Percentiles rank a stretch among this genome's conserved stretches.
Evolutionary conservation across 2,888 invertebrate species (phyloP).

Genomic region (Troilus luridus): DNA sequence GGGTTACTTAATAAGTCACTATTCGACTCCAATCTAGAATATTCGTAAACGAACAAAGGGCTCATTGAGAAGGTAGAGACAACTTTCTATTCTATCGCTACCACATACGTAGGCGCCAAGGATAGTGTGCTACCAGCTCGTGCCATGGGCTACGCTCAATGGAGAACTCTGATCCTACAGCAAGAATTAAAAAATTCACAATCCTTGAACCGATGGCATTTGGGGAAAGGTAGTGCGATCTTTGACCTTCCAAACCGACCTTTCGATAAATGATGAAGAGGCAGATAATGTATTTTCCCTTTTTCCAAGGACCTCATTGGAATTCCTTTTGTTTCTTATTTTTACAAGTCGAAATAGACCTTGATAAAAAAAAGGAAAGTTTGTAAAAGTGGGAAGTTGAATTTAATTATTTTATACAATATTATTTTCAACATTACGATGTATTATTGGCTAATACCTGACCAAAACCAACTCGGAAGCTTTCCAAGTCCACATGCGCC

Average conservation of each 20-base stretch:
- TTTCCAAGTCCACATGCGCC: no score
- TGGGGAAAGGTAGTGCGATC: constrained; percentile 10
- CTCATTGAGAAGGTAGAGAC: background rate
- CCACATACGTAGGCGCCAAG: background rate
- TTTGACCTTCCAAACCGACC: background rate
- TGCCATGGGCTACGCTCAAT: background rate
- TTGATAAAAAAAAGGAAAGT: background rate
- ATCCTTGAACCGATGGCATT: constrained; percentile 37
- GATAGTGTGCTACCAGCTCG: background rate
- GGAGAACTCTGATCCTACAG: background rate
- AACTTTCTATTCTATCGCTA: background rate
- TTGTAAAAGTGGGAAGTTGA: no score
- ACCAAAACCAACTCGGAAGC: no score
- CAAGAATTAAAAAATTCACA: background rate
- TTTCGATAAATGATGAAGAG: constrained; percentile 24
- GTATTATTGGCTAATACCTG: no score
- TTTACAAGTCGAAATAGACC: background rate
- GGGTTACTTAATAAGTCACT: background rate
- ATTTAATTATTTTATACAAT: no score
- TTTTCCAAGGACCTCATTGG: background rate
- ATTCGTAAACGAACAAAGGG: background rate
- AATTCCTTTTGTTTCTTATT: background rate
- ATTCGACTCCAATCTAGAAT: background rate
- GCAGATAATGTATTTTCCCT: background rate
- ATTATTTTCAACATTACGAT: no score